Conservation (phyloP, 1,140 invertebrate species). For the Cydia pomonella region DNA sequence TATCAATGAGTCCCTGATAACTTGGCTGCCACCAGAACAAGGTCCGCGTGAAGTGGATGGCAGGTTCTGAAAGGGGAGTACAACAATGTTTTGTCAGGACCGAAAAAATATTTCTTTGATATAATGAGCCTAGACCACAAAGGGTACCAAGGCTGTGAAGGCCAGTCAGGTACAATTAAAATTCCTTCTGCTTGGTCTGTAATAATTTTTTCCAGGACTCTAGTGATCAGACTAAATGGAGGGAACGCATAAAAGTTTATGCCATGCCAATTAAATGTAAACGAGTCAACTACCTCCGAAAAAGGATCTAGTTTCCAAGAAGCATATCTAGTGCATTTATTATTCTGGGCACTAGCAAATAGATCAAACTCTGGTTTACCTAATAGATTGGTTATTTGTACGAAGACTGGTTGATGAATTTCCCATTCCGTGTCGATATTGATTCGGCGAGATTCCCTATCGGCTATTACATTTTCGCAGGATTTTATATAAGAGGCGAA, state of each 20-base stretch:
- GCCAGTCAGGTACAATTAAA: slow-evolving; percentile 4
- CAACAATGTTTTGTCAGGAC: slow-evolving; percentile 16
- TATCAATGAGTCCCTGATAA: no score
- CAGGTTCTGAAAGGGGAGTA: no score
- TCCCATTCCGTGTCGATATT: slow-evolving; percentile 27
- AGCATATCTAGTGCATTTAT: slow-evolving; percentile 20
- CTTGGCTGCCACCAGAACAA: no score
- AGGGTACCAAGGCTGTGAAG: slow-evolving; percentile 24
- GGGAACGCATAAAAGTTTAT: slow-evolving; percentile 31
- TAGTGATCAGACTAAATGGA: slow-evolving; percentile 24
- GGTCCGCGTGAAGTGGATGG: no score
- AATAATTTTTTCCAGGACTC: slow-evolving; percentile 5
- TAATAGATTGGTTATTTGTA: no score
- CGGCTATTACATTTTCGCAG: slow-evolving; percentile 36
- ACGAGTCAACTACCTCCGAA: neutral
- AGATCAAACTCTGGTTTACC: no score
- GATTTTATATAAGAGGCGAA: slow-evolving; percentile 54
- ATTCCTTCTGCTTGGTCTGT: no score
- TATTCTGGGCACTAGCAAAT: no score
- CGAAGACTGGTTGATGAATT: neutral
- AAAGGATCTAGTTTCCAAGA: slow-evolving; percentile 17
- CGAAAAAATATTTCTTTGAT: neutral
- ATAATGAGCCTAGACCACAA: neutral
- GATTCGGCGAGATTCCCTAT: slow-evolving; percentile 21
- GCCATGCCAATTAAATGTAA: slow-evolving; percentile 20